Base-by-base conservation (phyloP, 1,140 invertebrate genomes). In the Rhopalosiphum maidis region DNA sequence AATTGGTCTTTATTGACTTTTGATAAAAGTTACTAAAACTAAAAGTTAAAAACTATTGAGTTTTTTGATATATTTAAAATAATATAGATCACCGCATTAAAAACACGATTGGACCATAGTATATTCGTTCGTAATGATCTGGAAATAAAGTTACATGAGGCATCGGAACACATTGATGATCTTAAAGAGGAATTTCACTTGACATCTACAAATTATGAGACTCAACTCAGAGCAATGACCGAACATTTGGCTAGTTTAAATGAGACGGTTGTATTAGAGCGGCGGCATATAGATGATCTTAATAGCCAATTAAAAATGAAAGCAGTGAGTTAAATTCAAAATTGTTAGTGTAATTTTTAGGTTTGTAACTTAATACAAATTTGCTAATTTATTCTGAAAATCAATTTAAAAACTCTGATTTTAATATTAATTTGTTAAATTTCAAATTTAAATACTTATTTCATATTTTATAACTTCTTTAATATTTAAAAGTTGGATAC, bases 231-330 rank as follows among this genome's bases (percentile, higher is more conserved):
- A 54, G 77, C 91, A 15, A 83, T 92, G 77, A 85, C 91, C 37
- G 91, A 92, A 85, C 91, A 92, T 92, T 92, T 92, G 30, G 91
- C 48, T 51, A 92, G 91, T 54, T 92, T 92, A 41, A 92, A 92
- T 0, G 82, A 92, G 22, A 92, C 82, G 6, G 91, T 85, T 8
- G 77, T 41, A 6, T 54, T 92, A 41, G 91, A 92, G 48, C 91
- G 48, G 0, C 51, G 30, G 22, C 82, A 92, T 85, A 92, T 92
- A 43, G 48, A 85, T 18, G 77, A 83, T 92, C 91, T 92, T 6
- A 92, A 85, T 22, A 90, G 48, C 8, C 91, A 85, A 41, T 54
- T 92, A 18, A 92, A 92, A 85, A 54, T 48, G 25, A 92, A 92
- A 92, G 43, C 43, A 48, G 91, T 92, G 54, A 54, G 82, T 92